phyloP scores from a whole-genome alignment of 2,113 vertebrate species.

The Loxodonta africana region DNA sequence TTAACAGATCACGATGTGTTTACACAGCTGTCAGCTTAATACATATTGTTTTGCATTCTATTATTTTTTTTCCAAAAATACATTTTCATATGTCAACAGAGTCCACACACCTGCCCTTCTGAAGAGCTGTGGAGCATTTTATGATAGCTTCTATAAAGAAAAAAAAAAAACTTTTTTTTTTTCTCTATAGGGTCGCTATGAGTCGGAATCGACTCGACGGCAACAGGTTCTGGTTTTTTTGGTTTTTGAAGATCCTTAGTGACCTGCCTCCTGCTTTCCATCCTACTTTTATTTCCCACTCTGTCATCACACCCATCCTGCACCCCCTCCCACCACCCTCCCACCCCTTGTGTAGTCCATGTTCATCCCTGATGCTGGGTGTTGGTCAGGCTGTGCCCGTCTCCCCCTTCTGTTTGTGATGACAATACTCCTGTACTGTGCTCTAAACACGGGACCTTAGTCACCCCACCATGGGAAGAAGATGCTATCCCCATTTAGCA shows the following conservation, averaged over 20 bases:
- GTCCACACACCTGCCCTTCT: slow-evolving; percentile 31
- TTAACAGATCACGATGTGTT: background rate
- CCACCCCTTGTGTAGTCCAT: accelerated
- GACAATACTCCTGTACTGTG: background rate
- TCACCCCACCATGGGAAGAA: background rate
- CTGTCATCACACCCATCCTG: background rate
- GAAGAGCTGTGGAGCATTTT: background rate
- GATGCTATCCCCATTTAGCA: background rate
- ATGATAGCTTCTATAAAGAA: background rate
- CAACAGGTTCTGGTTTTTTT: too few relatives aligned
- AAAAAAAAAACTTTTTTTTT: too few relatives aligned
- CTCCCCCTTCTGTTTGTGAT: background rate
- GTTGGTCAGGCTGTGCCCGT: background rate
- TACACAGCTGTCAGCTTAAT: slow-evolving; percentile 32
- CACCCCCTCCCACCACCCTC: background rate
- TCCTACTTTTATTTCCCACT: background rate
- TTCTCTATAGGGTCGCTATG: too few relatives aligned
- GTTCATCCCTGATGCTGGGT: background rate
- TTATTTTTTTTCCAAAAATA: background rate
- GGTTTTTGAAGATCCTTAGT: background rate
- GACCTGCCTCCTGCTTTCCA: background rate
- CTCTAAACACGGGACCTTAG: background rate
- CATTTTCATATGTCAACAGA: slow-evolving; percentile 42
- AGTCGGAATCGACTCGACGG: too few relatives aligned
- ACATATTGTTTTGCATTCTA: slow-evolving; percentile 43